Base-by-base conservation (phyloP, 2,113 vertebrate genomes). In the Anguilla japonica region DNA sequence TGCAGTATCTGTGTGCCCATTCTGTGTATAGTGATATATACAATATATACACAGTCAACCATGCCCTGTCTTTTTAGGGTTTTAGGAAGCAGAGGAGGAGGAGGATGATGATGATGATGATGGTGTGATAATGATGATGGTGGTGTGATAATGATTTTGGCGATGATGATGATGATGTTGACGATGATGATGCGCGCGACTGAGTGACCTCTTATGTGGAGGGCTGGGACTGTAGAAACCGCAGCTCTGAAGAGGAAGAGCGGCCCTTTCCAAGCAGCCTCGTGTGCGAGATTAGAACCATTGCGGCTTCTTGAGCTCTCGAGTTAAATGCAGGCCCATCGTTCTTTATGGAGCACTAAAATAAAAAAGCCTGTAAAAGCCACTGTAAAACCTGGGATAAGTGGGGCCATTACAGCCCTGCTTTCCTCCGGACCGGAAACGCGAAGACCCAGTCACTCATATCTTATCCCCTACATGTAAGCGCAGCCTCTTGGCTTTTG, bases 231-330 rank as follows among this genome's bases (percentile, higher is more conserved):
- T 41, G 20, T 8, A 57, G 50, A 16, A 4, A 8, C 5, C 29
- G 50, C n/a, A 16, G 78, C 56, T 85, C 71, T 78, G 83, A 79
- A 75, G 75, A 85, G 84, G 29, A 9, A 71, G 34, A 2, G 9
- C n/a, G 4, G 18, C 11, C 43, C 46, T 79, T 3, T n/a, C 39
- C 29, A 40, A 14, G 34, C 71, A 11, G 71, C 6, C 14, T 40
- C 9, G 16, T 40, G 34, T 43, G 39, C 60, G 40, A 85, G 71
- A 79, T 80, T 80, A 85, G 13, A 39, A 46, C 75, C 39, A 57
- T 83, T 53, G 29, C 14, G 53, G 46, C n/a, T 57, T 20, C 63
- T 63, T 2, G 26, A 46, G 56, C 29, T 79, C 46, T 3, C 20
- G 34, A 78, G 56, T 9, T 50, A 40, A 53, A 85, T 22, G 71